Evolutionary conservation across 2,888 invertebrate genomes (phyloP).

Genomic region (Pammene fasciana): DNA sequence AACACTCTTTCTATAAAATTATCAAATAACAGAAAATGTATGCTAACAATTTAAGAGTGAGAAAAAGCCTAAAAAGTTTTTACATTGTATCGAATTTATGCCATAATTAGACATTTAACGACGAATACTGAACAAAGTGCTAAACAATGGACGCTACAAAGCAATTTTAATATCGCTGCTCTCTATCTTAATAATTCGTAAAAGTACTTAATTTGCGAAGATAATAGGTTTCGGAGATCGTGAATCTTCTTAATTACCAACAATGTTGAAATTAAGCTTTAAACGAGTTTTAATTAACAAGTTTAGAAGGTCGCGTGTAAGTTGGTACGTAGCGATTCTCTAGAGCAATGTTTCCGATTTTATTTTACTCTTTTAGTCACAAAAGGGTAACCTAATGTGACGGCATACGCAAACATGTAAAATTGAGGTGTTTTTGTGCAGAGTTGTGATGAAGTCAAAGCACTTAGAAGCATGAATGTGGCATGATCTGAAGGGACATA

Average conservation of each 20-base stretch:
- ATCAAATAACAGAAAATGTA: too few species aligned
- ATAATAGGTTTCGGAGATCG: slow-evolving; percentile 76
- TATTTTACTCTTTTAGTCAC: background rate
- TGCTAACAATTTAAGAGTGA: too few species aligned
- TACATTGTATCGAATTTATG: too few species aligned
- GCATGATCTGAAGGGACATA: too few species aligned
- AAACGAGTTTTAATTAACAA: slow-evolving; percentile 81
- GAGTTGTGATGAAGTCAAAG: too few species aligned
- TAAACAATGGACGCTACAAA: slow-evolving; percentile 44
- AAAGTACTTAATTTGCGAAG: slow-evolving; percentile 66
- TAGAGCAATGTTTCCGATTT: slow-evolving; percentile 7
- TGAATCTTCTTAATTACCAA: slow-evolving; percentile 81
- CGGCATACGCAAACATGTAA: too few species aligned
- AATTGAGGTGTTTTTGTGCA: too few species aligned
- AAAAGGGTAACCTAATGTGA: background rate
- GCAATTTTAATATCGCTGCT: slow-evolving; percentile 64
- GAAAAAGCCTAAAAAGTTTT: too few species aligned
- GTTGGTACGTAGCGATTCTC: slow-evolving; percentile 45
- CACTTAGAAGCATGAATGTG: too few species aligned
- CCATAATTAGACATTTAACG: slow-evolving; percentile 5
- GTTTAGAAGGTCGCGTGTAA: slow-evolving; percentile 71
- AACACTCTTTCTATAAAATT: too few species aligned
- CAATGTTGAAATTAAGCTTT: slow-evolving; percentile 79
- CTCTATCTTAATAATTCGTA: slow-evolving; percentile 70
- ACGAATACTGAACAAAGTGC: slow-evolving; percentile 8